A percentile compares a stretch with the other conserved stretches of the same genome.
These are phyloP conservation scores for Porphyrio hochstetteri DNA, from an alignment of 2,113 vertebrate genomes.

Conservation along the genomic window DNA sequence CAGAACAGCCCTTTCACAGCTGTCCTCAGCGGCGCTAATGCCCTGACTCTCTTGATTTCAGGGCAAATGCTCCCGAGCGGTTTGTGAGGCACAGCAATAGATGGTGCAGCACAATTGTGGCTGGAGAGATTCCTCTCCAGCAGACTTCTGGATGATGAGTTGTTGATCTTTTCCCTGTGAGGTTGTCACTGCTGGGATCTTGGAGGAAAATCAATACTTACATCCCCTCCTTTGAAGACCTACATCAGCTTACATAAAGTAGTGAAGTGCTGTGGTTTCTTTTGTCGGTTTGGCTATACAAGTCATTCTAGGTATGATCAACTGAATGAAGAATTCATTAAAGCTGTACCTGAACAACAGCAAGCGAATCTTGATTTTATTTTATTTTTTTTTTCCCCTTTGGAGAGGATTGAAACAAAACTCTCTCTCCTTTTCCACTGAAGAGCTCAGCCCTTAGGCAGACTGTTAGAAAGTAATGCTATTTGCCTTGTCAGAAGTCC, in stretches of 20 bases:
- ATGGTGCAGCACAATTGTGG: background rate
- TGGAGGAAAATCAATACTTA: background rate
- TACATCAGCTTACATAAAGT: background rate
- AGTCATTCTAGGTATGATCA: background rate
- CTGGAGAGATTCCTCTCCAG: background rate
- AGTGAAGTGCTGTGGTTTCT: background rate
- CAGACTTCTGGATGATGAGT: background rate
- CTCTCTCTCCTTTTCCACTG: background rate
- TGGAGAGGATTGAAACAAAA: background rate
- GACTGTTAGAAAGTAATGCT: accelerated
- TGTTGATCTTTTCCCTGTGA: background rate
- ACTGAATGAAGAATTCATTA: background rate
- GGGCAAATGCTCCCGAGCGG: background rate
- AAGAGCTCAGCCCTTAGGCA: background rate
- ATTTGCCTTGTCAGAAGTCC: no score
- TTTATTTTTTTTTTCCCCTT: background rate
- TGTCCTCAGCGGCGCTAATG: accelerated
- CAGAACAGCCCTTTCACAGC: background rate
- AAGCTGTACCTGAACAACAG: background rate
- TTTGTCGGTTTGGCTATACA: background rate
- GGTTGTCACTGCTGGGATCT: background rate
- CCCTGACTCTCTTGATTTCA: background rate
- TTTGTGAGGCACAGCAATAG: background rate
- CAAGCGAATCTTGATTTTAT: background rate
- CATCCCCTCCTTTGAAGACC: background rate